Evolutionary conservation across 2,888 invertebrate species (phyloP).

Genomic region (Drosophila nigricruria): DNA sequence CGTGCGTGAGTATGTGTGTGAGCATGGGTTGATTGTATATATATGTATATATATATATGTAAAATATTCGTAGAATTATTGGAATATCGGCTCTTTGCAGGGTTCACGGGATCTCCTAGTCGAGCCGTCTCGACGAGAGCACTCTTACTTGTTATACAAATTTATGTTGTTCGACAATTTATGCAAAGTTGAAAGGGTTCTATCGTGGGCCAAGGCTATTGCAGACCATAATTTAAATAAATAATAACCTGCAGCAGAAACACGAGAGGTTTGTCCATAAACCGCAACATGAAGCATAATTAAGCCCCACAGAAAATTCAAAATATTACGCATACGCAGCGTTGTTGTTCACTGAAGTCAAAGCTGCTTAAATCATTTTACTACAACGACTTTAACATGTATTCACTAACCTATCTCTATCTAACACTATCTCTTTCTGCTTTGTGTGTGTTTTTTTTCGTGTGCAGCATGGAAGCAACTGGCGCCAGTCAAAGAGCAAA

Average conservation of each 20-base stretch:
- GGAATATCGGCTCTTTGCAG: no score
- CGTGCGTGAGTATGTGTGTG: no score
- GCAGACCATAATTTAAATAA: slow-evolving; percentile 21
- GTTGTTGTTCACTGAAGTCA: slow-evolving; percentile 13
- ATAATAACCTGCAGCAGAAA: slow-evolving; percentile 13
- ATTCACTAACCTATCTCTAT: slow-evolving; percentile 13
- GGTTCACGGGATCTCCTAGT: no score
- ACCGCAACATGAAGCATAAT: slow-evolving; percentile 39
- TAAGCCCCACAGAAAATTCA: not conserved
- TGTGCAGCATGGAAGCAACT: slow-evolving; percentile 57
- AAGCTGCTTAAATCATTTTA: slow-evolving; percentile 36
- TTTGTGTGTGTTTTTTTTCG: not conserved
- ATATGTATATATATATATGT: no score
- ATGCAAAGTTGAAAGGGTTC: slow-evolving; percentile 1
- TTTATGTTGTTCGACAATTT: slow-evolving; percentile 2
- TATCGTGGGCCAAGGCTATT: not conserved
- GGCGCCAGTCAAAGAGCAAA: slow-evolving; percentile 38
- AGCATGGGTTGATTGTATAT: no score
- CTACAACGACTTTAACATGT: slow-evolving; percentile 32
- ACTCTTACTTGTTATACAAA: no score
- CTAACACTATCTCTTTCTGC: slow-evolving; percentile 2
- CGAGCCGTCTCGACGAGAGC: no score
- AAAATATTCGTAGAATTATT: no score
- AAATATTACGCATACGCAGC: slow-evolving; percentile 30
- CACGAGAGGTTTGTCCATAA: slow-evolving; percentile 6